Base-by-base conservation (phyloP, 2,113 vertebrate species). In the Taxidea taxus region DNA sequence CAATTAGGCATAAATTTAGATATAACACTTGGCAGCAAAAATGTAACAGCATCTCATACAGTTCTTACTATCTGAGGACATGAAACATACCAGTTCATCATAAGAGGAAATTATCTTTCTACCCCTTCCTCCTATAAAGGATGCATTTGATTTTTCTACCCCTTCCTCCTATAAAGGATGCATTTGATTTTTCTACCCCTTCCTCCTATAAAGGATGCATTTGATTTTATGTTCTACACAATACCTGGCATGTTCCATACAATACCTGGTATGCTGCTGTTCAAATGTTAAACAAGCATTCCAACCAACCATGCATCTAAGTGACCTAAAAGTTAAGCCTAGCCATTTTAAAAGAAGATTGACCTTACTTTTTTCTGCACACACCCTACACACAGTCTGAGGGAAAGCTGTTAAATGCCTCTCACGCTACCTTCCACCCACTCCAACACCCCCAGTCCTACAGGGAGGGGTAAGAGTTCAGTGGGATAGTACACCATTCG, bases 301-400 rank as follows among this genome's bases (percentile, higher is more conserved):
- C 72, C 81, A 90, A 62, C 21, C 68, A 87, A 54, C 20, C 42
- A 58, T 10, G 2, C 16, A 81, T n/a, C 51, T 80, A 70, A 90
- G 91, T 27, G 70, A 89, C 77, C 83, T 92, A 68, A 47, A 97
- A 96, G 85, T 90, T 66, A 72, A 1, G 37, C 54, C n/a, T 34
- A 87, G 44, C 74, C 80, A 72, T 39, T 90, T 54, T 90, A 34
- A 91, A 68, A 88, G 58, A 96, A 83, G n/a, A 31, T 4, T 92
- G 39, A 56, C 74, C 84, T 87, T 37, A 83, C 77, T 96, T 92
- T 93, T 42, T 60, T 47, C 34, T 34, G 10, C 15, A n/a, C 14
- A 51, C 68, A 42, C n/a, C n/a, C 47, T 54, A 4, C 44, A 56
- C 39, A 60, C 39, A 72, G 58, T 54, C 47, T 60, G 18, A 54